Evolutionary conservation across 2,888 invertebrate species (phyloP).

Genomic region (Pilophorus perplexus): DNA sequence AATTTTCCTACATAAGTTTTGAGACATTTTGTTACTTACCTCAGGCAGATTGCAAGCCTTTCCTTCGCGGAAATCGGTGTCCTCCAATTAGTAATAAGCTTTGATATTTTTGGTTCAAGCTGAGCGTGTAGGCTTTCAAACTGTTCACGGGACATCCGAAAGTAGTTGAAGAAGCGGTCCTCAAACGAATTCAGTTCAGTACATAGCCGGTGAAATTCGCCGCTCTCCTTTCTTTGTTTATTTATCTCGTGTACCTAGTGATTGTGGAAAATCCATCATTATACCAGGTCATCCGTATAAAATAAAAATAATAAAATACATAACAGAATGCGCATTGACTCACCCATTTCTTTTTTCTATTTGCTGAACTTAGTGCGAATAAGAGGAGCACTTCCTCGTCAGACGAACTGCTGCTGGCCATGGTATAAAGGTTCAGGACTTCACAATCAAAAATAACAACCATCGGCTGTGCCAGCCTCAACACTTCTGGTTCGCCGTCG

Average conservation of each 20-base stretch:
- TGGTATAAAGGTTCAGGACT: no score
- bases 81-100: background rate
- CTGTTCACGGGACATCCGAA: background rate
- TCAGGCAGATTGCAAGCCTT: background rate
- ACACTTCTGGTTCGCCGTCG: no score
- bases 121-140: background rate
- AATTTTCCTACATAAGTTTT: background rate
- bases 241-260: background rate
- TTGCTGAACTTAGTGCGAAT: no score
- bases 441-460: no score
- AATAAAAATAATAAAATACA: no score
- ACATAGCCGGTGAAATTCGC: background rate
- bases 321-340: no score
- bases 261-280: no score
- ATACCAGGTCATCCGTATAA: no score
- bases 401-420: no score
- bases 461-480: no score
- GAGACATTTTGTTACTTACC: background rate
- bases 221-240: background rate
- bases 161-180: background rate
- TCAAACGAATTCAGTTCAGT: background rate
- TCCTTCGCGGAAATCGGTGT: background rate
- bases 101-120: background rate
- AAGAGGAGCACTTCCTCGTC: no score
- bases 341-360: no score